Base-by-base conservation (phyloP, 2,888 invertebrate genomes). In the Xanthia togata region DNA sequence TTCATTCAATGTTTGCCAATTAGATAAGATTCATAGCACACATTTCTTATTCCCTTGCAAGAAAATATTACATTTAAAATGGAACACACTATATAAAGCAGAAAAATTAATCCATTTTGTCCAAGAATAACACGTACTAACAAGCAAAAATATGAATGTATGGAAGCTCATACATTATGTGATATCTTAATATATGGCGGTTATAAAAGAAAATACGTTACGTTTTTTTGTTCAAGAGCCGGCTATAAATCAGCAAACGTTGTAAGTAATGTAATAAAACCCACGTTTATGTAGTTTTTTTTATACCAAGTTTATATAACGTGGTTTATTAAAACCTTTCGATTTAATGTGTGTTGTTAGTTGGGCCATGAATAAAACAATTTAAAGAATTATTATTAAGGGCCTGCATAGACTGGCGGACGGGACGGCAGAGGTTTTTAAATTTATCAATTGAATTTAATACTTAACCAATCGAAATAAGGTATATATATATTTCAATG, bases 211-310 rank as follows among this genome's bases (percentile, higher is more conserved):
- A 83, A 80, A 80, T 68, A 75, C 26, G 76, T 71, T 59, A 35
- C 74, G 62, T 53, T 74, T 79, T 83, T 83, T 80, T 77, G 72
- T 76, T 72, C 76, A 65, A 77, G 65, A 72, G 73, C 44, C 4
- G 44, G 41, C 70, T 26, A 75, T 87, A 87, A 86, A 84, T 84
- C 81, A 79, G 14, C 44, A 55, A 71, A 72, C 60, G 55, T 76
- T 70, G 60, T 70, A 72, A 81, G 76, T 81, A 57, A 78, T 73
- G 80, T 70, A 78, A 87, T 87, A 86, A 85, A 82, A 70, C 23
- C 38, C 6, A 75, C 73, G 69, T 86, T 77, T 71, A 78, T 78
- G 63, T 78, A 47, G 4, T n/a, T 53, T 60, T 76, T n/a, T 71
- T 78, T 77, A 26, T 83, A 63, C 38, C 31, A 59, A 62, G n/a